Evolutionary conservation across 1,140 invertebrate species (phyloP).

Genomic region (Episyrphus balteatus): DNA sequence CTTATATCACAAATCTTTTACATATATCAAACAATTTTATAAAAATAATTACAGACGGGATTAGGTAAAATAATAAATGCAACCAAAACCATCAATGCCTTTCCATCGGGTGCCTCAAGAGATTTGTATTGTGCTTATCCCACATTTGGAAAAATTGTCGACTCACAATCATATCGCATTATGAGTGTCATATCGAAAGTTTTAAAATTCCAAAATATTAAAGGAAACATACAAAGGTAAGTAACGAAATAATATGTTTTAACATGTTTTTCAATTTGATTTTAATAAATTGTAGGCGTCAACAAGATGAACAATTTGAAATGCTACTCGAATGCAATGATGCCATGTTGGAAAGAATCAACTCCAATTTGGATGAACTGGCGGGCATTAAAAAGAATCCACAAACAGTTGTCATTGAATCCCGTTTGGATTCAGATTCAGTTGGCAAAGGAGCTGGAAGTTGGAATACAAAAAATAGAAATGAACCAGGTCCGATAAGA

Average conservation of each 20-base stretch:
- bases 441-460: slow-evolving; percentile 21
- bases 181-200: slow-evolving; percentile 44
- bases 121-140: slow-evolving; percentile 59
- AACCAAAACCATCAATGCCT: slow-evolving; percentile 52
- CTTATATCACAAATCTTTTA: slow-evolving; percentile 5
- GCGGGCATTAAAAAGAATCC: slow-evolving; percentile 38
- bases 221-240: slow-evolving; percentile 43
- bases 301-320: slow-evolving; percentile 62
- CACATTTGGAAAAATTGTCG: slow-evolving; percentile 51
- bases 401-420: slow-evolving; percentile 8
- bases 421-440: not conserved
- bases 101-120: slow-evolving; percentile 56
- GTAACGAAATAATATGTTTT: slow-evolving; percentile 4
- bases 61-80: slow-evolving; percentile 48
- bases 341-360: slow-evolving; percentile 66
- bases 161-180: slow-evolving; percentile 45
- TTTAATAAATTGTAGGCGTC: slow-evolving; percentile 24
- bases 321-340: slow-evolving; percentile 66
- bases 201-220: slow-evolving; percentile 46
- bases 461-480: slow-evolving; percentile 20
- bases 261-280: not conserved
- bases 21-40: slow-evolving; percentile 3
- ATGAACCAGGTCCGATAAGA: slow-evolving; percentile 12
- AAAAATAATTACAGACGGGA: slow-evolving; percentile 39
- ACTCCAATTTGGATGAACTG: slow-evolving; percentile 59